Evolutionary conservation across 2,797 vertebrate species (phyloP).

Genomic region (Varecia variegata): DNA sequence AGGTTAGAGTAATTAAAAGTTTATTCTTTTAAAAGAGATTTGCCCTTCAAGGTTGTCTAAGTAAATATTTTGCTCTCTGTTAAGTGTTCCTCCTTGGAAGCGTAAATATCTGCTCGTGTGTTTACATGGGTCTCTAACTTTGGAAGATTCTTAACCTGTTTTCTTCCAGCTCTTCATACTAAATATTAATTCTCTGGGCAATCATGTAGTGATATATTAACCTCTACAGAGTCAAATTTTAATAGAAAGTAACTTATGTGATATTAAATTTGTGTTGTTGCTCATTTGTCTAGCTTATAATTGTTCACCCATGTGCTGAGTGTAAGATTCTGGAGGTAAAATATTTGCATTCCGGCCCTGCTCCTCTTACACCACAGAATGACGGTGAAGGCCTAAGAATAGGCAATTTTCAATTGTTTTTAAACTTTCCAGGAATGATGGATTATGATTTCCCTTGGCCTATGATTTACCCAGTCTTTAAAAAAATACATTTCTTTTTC

Average conservation of each 20-base stretch:
- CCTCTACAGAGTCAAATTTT: background rate
- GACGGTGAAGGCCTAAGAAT: too few species aligned
- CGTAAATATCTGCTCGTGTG: slow-evolving; percentile 52
- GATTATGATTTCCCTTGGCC: background rate
- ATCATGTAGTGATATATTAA: background rate
- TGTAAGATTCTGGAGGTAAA: background rate
- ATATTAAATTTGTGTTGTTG: background rate
- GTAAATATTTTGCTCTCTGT: slow-evolving; percentile 72
- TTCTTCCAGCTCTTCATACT: background rate
- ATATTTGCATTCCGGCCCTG: background rate
- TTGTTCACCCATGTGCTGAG: background rate
- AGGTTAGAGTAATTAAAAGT: slow-evolving; percentile 47
- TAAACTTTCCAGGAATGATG: slow-evolving; percentile 29
- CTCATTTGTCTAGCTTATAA: background rate
- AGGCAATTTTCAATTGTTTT: background rate
- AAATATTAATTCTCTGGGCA: slow-evolving; percentile 2
- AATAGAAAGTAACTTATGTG: background rate
- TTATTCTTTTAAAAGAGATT: slow-evolving; percentile 51
- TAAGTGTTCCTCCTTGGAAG: slow-evolving; percentile 61
- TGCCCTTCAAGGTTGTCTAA: slow-evolving; percentile 9
- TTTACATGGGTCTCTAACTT: slow-evolving; percentile 47
- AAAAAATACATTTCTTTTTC: background rate
- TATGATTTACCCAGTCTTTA: background rate
- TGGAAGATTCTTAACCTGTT: background rate
- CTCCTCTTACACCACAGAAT: background rate